These are phyloP conservation scores for Leptopterna dolabrata DNA, from an alignment of 2,888 invertebrate genomes.

Conservation along the genomic window DNA sequence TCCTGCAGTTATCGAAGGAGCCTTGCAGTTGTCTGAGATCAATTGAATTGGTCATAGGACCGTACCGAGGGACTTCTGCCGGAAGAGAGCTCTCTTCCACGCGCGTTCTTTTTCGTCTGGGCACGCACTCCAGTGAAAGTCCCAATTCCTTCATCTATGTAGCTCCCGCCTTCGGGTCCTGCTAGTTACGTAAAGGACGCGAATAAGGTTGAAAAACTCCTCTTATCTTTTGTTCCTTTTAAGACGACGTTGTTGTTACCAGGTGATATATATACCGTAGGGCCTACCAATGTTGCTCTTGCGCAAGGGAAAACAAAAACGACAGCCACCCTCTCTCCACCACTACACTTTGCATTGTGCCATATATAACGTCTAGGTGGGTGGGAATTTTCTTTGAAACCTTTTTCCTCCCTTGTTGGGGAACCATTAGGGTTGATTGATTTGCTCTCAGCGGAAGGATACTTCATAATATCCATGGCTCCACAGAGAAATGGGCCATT, in stretches of 20 bases:
- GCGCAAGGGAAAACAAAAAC: neutral
- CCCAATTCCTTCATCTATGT: neutral
- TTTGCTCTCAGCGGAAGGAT: neutral
- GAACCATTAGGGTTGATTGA: neutral
- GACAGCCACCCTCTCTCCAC: neutral
- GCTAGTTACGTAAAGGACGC: neutral
- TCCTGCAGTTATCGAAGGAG: neutral
- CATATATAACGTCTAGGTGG: neutral
- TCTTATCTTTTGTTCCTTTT: slow-evolving; percentile 3
- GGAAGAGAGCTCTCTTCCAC: neutral
- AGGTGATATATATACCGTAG: neutral
- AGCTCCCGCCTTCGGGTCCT: neutral
- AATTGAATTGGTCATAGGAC: neutral
- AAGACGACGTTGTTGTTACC: neutral
- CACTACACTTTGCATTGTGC: neutral
- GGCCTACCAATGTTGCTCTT: neutral
- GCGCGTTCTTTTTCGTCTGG: neutral
- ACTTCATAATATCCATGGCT: neutral
- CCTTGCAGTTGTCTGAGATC: neutral
- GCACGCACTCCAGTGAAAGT: slow-evolving; percentile 3
- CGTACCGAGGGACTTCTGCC: neutral
- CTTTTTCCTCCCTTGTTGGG: neutral
- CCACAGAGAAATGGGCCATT: neutral
- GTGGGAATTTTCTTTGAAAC: neutral
- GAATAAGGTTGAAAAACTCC: neutral